A percentile compares a stretch with the other conserved stretches of the same genome.
Conservation (phyloP, 2,888 invertebrate genomes). For the Leptinotarsa haldemani region DNA sequence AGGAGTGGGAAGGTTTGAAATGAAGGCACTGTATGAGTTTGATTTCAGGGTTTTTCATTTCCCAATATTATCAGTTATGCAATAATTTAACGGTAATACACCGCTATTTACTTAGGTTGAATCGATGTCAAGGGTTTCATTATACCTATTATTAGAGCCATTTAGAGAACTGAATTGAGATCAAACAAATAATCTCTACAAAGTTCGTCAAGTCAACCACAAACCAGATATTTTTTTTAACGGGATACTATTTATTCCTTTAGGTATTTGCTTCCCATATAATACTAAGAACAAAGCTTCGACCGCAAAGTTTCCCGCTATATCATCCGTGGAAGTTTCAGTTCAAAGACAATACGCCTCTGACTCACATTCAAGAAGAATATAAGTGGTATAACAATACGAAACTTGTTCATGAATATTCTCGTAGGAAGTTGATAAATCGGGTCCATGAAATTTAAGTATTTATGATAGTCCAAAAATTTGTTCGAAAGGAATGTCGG, state of each 20-base stretch:
- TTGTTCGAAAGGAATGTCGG: constrained; percentile 34
- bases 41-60: no score
- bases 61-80: no score
- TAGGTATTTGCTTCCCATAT: background rate
- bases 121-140: no score
- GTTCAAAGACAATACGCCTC: constrained; percentile 30
- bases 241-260: background rate
- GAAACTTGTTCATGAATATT: constrained; percentile 15
- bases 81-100: no score
- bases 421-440: constrained; percentile 23
- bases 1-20: no score
- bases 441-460: background rate
- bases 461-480: background rate
- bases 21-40: no score
- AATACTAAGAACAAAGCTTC: constrained; percentile 1
- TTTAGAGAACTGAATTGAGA: background rate
- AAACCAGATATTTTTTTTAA: background rate
- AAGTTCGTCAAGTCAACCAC: background rate
- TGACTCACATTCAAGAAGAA: constrained; percentile 11
- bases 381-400: constrained; percentile 24
- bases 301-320: constrained; percentile 5
- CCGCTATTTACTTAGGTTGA: no score
- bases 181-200: background rate
- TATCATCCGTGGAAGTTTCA: constrained; percentile 15
- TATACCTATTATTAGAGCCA: background rate